Evolutionary conservation across 1,140 invertebrate genomes (phyloP).

Genomic region (Pygmarrhopalites habei): DNA sequence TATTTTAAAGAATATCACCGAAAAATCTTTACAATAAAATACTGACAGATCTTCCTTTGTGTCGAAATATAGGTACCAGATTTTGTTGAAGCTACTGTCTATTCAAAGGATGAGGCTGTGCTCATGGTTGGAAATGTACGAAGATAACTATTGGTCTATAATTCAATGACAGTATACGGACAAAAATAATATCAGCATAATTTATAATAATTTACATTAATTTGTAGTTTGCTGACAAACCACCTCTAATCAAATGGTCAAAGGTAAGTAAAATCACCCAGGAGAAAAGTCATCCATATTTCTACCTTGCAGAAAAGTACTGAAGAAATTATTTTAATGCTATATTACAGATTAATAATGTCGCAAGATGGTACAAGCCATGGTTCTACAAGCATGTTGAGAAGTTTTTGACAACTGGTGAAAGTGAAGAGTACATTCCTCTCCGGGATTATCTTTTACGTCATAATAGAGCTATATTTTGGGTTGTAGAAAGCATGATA

Average conservation of each 20-base stretch:
- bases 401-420: conserved; percentile 45
- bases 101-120: conserved; percentile 49
- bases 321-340: neutral
- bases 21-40: too few relatives aligned
- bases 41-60: too few relatives aligned
- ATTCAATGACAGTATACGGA: too few relatives aligned
- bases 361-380: conserved; percentile 52
- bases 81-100: conserved; percentile 53
- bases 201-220: too few relatives aligned
- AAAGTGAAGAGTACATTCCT: conserved; percentile 50
- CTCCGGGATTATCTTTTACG: conserved; percentile 50
- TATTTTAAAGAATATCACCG: too few relatives aligned
- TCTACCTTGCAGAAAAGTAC: neutral
- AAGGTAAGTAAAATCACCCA: too few relatives aligned
- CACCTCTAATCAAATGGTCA: neutral
- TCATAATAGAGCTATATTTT: conserved; percentile 53
- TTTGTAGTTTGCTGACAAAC: neutral
- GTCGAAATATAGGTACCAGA: conserved; percentile 47
- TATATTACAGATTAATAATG: conserved; percentile 46
- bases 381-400: conserved; percentile 61
- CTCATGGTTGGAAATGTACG: conserved; percentile 48
- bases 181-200: too few relatives aligned
- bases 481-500: conserved; percentile 52
- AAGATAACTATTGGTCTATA: conserved; percentile 20
- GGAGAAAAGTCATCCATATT: too few relatives aligned